Evolutionary conservation across 2,797 vertebrate genomes (phyloP).

Genomic region (Numenius phaeopus): DNA sequence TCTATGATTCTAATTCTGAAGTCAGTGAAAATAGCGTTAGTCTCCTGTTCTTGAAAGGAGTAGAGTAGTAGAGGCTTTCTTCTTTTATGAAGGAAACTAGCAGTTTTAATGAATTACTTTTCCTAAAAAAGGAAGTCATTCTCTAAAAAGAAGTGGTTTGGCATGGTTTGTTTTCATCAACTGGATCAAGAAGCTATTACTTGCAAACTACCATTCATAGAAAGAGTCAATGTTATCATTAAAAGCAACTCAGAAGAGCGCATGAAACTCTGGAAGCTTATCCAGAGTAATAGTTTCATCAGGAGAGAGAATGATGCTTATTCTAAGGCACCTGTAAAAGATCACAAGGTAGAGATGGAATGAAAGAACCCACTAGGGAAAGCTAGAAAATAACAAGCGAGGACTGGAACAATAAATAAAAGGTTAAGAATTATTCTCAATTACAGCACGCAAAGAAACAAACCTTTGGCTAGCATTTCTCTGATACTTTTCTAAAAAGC

Average conservation of each 20-base stretch:
- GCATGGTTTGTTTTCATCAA: not conserved
- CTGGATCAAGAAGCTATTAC: not conserved
- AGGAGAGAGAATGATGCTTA: not conserved
- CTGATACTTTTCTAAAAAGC: not conserved
- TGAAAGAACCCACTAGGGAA: not conserved
- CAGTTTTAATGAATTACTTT: not conserved
- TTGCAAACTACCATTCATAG: not conserved
- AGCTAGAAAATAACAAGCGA: not conserved
- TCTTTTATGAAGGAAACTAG: not conserved
- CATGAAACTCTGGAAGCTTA: not conserved
- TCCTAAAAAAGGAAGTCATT: not conserved
- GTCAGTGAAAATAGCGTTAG: not conserved
- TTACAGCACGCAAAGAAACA: not conserved
- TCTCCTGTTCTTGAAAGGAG: not conserved
- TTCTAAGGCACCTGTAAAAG: not conserved
- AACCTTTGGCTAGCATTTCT: not conserved
- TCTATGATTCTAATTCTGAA: not conserved
- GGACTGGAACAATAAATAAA: not conserved
- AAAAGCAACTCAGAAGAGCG: not conserved
- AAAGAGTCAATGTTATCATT: not conserved
- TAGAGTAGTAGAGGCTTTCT: not conserved
- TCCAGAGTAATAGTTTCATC: not conserved
- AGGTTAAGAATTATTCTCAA: not conserved
- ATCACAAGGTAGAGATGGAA: not conserved
- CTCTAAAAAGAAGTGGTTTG: not conserved